Evolutionary conservation across 2,113 vertebrate genomes (phyloP).

Genomic region (Nerophis lumbriciformis): DNA sequence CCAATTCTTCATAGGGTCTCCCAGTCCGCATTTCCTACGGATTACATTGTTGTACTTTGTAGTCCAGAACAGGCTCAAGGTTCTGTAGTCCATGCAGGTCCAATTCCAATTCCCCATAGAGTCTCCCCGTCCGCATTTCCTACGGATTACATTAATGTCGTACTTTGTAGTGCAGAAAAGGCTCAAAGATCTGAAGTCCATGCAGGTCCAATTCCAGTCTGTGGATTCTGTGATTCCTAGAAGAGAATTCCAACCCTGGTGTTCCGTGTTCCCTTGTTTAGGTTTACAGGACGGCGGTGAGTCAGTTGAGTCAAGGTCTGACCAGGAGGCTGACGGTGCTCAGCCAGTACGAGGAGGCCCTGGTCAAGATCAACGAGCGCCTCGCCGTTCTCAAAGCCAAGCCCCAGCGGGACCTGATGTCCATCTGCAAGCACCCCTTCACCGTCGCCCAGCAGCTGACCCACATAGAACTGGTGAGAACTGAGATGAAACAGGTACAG

Average conservation of each 20-base stretch:
- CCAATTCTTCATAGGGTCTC: too few relatives aligned
- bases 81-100: too few relatives aligned
- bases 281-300: slow-evolving; percentile 81
- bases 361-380: slow-evolving; percentile 83
- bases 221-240: neutral
- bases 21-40: too few relatives aligned
- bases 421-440: slow-evolving; percentile 87
- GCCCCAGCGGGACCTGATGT: slow-evolving; percentile 83
- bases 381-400: slow-evolving; percentile 81
- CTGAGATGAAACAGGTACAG: too few relatives aligned
- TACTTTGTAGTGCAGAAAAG: too few relatives aligned
- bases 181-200: too few relatives aligned
- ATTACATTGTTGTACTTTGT: too few relatives aligned
- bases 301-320: slow-evolving; percentile 84
- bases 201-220: too few relatives aligned
- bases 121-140: too few relatives aligned
- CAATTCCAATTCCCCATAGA: too few relatives aligned
- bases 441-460: slow-evolving; percentile 91
- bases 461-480: slow-evolving; percentile 87
- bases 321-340: slow-evolving; percentile 81
- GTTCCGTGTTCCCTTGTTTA: slow-evolving; percentile 38
- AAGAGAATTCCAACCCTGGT: neutral
- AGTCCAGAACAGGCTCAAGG: too few relatives aligned
- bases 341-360: slow-evolving; percentile 88
- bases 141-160: too few relatives aligned